Evolutionary conservation across 2,797 vertebrate species (phyloP).

Genomic region (Euphonia xanthogaster): DNA sequence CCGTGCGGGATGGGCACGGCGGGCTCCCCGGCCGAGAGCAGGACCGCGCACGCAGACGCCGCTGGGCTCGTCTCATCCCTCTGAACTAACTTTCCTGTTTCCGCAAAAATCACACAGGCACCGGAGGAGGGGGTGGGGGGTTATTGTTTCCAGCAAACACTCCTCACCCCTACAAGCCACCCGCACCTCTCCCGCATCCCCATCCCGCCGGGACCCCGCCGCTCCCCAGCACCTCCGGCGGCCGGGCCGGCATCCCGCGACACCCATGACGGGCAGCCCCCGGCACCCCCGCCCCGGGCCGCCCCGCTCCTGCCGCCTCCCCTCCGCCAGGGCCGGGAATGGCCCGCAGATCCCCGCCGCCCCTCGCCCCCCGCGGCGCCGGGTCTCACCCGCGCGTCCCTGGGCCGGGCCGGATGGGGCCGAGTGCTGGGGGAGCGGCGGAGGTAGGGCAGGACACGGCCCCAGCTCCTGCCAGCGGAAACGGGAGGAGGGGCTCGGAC

Average conservation of each 20-base stretch:
- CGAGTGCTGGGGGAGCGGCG: neutral
- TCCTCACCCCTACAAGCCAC: neutral
- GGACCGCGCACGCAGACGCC: neutral
- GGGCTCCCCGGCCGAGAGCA: neutral
- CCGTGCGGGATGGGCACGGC: neutral
- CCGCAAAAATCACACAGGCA: neutral
- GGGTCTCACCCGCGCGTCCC: slow-evolving; percentile 10
- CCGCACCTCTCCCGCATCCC: neutral
- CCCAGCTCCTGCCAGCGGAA: neutral
- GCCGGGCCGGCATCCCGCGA: neutral
- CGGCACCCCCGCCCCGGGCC: neutral
- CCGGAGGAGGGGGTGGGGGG: neutral
- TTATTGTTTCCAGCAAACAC: neutral
- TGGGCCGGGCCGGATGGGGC: neutral
- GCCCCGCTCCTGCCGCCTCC: neutral
- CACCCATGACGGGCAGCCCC: neutral
- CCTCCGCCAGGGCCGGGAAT: neutral
- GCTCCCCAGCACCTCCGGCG: neutral
- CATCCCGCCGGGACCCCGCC: neutral
- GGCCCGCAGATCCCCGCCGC: neutral
- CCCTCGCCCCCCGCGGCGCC: neutral
- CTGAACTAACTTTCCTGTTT: slow-evolving; percentile 19
- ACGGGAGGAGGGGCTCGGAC: neutral
- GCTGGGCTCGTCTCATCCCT: neutral
- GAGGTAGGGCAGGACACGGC: neutral